phyloP scores from a whole-genome alignment of 64 coral and sea anemone genomes.

The Anthopleura sola region DNA sequence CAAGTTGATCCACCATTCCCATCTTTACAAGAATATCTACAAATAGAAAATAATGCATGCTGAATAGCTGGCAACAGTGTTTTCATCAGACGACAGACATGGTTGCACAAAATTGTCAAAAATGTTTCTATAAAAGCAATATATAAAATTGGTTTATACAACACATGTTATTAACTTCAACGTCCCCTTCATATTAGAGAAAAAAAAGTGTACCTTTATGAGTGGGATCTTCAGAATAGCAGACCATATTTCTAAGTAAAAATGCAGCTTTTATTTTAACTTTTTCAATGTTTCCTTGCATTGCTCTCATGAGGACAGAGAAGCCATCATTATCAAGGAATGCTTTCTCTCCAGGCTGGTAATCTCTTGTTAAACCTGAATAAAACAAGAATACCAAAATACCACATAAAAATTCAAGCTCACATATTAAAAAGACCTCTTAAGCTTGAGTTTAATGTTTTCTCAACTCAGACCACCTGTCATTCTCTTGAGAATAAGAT shows the following conservation, averaged over 20 bases:
- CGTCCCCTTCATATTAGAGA: too few species aligned
- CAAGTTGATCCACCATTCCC: conserved; percentile 75
- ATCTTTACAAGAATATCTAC: conserved; percentile 74
- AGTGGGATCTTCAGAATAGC: conserved; percentile 25
- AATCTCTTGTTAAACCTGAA: conserved; percentile 66
- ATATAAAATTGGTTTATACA: too few species aligned
- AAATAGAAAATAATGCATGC: not conserved
- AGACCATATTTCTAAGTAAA: not conserved
- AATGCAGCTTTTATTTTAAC: conserved; percentile 64
- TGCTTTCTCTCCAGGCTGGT: conserved; percentile 33
- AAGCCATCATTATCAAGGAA: conserved; percentile 66
- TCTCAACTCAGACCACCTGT: too few species aligned
- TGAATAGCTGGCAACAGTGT: too few species aligned
- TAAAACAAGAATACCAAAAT: not conserved
- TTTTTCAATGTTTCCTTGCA: conserved; percentile 62
- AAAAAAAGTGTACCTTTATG: conserved; percentile 74
- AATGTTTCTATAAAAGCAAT: too few species aligned
- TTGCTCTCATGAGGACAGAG: conserved; percentile 68
- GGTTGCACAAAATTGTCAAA: too few species aligned
- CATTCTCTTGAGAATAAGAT: too few species aligned
- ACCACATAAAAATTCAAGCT: not conserved
- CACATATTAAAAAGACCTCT: too few species aligned
- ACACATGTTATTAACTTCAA: too few species aligned
- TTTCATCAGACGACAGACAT: too few species aligned
- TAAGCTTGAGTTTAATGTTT: too few species aligned